Percentiles rank a stretch among this genome's conserved stretches.
phyloP scores from a whole-genome alignment of 2,888 invertebrate genomes.

The Scrobipalpa atriplicella region DNA sequence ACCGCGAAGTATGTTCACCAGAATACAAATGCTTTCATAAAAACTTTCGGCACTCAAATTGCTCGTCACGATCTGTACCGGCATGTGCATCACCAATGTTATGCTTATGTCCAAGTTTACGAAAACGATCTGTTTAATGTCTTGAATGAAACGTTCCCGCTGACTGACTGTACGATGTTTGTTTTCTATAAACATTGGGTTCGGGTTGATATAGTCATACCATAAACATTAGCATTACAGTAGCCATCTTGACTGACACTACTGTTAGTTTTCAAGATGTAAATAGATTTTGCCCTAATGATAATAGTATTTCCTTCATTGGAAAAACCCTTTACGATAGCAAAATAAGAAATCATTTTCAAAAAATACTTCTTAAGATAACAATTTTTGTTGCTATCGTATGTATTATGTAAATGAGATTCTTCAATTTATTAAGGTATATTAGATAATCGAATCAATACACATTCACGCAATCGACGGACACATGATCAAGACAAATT shows the following conservation, averaged over 20 bases:
- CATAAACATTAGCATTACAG: neutral
- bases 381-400: no score
- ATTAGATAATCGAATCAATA: neutral
- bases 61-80: neutral
- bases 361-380: no score
- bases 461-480: neutral
- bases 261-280: neutral
- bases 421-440: neutral
- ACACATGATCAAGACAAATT: slow-evolving; percentile 5
- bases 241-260: neutral
- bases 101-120: slow-evolving; percentile 6
- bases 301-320: no score
- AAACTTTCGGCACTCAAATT: neutral
- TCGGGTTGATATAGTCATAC: neutral
- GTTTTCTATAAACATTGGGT: slow-evolving; percentile 7
- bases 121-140: slow-evolving; percentile 6
- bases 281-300: neutral
- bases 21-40: neutral
- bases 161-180: neutral
- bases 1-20: no score
- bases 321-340: no score
- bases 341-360: no score
- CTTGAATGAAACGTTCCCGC: neutral
- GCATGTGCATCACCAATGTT: slow-evolving; percentile 13
- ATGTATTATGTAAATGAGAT: no score